Percentiles rank a stretch among this genome's conserved stretches.
These are phyloP conservation scores for Lanius ludovicianus DNA, from an alignment of 2,113 vertebrate genomes.

Conservation along the genomic window DNA sequence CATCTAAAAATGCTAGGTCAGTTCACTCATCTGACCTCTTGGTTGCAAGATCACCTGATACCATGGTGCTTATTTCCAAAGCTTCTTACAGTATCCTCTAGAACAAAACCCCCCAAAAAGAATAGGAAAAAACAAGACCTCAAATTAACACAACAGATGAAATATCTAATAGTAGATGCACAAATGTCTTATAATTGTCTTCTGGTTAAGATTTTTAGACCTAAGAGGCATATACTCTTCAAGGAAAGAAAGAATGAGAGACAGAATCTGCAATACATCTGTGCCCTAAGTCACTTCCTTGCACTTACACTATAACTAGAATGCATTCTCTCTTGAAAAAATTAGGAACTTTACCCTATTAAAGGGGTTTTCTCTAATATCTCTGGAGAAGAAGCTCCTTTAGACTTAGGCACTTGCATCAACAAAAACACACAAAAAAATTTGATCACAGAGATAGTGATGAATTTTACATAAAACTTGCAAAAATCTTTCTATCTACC, in stretches of 20 bases:
- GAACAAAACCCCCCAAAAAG: not conserved
- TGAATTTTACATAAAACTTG: not conserved
- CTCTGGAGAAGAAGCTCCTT: not conserved
- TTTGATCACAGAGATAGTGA: not conserved
- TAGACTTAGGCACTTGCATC: not conserved
- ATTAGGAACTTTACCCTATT: not conserved
- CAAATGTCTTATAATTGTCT: not conserved
- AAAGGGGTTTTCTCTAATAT: not conserved
- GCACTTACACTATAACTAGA: not conserved
- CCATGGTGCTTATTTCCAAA: not conserved
- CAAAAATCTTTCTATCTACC: not conserved
- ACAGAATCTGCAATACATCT: not conserved
- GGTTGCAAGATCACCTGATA: conserved; percentile 53
- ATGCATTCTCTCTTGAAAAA: not conserved
- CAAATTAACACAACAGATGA: not conserved
- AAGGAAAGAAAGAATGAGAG: not conserved
- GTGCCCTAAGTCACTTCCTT: not conserved
- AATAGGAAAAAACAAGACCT: not conserved
- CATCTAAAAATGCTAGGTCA: conserved; percentile 65
- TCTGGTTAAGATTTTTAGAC: not conserved
- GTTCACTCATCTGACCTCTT: conserved; percentile 65
- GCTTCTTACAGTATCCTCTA: not conserved
- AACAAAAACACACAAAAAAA: not conserved
- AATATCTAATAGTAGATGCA: not conserved
- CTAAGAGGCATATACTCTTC: not conserved